phyloP scores from a whole-genome alignment of 2,797 vertebrate genomes.

The Spea hammondii region DNA sequence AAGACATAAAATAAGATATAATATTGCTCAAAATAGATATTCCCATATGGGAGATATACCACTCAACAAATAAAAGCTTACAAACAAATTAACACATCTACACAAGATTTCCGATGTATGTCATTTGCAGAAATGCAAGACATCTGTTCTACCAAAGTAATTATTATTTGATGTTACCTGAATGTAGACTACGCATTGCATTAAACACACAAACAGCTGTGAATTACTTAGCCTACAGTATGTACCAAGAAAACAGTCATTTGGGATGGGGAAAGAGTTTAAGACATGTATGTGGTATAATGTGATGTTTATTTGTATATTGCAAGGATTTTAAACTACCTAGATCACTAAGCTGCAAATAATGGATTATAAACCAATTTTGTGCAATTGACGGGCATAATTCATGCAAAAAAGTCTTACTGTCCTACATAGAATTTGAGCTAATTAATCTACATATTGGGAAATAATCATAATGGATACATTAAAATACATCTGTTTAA shows the following conservation, averaged over 20 bases:
- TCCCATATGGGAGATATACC: conserved; percentile 16
- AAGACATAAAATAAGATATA: conserved; percentile 10
- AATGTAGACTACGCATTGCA: neutral
- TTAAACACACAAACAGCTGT: neutral
- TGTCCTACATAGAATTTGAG: no score
- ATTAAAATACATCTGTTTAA: no score
- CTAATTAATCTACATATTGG: no score
- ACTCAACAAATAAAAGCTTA: conserved; percentile 9
- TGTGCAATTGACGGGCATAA: no score
- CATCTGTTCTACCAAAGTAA: conserved; percentile 31
- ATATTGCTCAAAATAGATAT: conserved; percentile 12
- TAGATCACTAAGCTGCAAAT: no score
- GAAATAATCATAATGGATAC: no score
- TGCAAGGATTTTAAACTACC: no score
- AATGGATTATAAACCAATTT: no score
- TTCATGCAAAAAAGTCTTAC: no score
- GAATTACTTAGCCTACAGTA: neutral
- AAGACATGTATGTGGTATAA: neutral
- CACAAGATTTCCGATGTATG: conserved; percentile 24
- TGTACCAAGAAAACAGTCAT: neutral
- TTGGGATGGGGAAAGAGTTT: neutral
- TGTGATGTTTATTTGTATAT: no score
- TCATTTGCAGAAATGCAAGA: conserved; percentile 21
- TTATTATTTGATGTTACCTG: conserved; percentile 3
- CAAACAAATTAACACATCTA: conserved; percentile 19